Percentiles rank a stretch among this genome's conserved stretches.
Conservation (phyloP, 2,888 invertebrate species). For the Idaea aversata region DNA sequence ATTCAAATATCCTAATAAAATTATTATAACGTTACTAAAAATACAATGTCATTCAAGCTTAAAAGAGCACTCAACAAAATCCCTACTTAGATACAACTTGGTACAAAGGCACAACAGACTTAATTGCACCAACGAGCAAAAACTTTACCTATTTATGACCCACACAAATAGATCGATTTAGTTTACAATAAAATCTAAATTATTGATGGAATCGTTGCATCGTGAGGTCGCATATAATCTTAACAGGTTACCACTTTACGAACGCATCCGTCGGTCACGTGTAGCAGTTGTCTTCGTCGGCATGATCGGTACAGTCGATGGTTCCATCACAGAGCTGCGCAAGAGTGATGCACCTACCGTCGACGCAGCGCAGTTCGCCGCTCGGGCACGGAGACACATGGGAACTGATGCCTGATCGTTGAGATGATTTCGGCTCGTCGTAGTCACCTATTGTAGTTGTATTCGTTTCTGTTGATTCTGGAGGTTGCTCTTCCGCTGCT, state of each 20-base stretch:
- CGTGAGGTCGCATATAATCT: no score
- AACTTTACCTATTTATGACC: no score
- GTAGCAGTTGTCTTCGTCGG: constrained; percentile 83
- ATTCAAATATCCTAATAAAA: no score
- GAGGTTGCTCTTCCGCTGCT: constrained; percentile 31
- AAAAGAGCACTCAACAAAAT: no score
- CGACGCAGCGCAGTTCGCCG: constrained; percentile 82
- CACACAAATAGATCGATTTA: no score
- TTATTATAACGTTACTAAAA: no score
- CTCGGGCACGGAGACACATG: constrained; percentile 75
- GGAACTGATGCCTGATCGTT: constrained; percentile 36
- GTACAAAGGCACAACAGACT: no score
- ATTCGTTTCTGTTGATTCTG: constrained; percentile 28
- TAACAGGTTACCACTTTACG: constrained; percentile 29
- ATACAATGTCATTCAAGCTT: no score
- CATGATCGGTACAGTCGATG: constrained; percentile 82
- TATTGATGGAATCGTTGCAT: no score
- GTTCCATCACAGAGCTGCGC: constrained; percentile 82
- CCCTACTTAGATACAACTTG: no score
- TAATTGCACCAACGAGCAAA: no score
- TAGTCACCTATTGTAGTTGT: constrained; percentile 25
- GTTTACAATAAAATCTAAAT: no score
- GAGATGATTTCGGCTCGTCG: constrained; percentile 22
- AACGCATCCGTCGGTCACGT: constrained; percentile 52
- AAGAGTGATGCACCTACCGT: constrained; percentile 83